Conservation (phyloP, 2,888 invertebrate species). For the Lypha dubia region DNA sequence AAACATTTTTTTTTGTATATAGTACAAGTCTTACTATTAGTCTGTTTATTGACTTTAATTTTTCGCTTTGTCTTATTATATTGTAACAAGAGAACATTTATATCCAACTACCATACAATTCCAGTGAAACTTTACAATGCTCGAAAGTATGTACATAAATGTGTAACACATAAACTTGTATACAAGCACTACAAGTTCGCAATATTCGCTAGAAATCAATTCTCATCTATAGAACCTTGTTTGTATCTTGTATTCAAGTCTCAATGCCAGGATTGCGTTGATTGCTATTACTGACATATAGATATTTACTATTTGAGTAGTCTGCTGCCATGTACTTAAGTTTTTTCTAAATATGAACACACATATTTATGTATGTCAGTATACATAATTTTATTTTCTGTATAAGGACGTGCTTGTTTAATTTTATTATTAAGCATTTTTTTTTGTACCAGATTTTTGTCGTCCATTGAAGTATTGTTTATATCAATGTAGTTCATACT, state of each 20-base stretch:
- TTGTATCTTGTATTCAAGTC: slow-evolving; percentile 9
- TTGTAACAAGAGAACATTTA: slow-evolving; percentile 62
- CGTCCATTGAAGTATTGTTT: too few species aligned
- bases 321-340: slow-evolving; percentile 33
- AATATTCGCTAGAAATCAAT: background rate
- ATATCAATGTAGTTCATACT: too few species aligned
- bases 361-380: too few species aligned
- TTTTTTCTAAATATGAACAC: too few species aligned
- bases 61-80: slow-evolving; percentile 45
- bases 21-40: too few species aligned
- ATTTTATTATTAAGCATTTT: too few species aligned
- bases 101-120: slow-evolving; percentile 57
- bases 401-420: background rate
- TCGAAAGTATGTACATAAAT: background rate
- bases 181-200: background rate
- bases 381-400: too few species aligned
- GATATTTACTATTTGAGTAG: slow-evolving; percentile 3
- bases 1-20: background rate
- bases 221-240: slow-evolving; percentile 34
- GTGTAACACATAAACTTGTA: background rate
- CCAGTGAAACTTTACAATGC: slow-evolving; percentile 36
- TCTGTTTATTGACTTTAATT: background rate
- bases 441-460: too few species aligned
- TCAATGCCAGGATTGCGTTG: slow-evolving; percentile 2
- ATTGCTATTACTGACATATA: background rate